phyloP scores from a whole-genome alignment of 2,888 invertebrate species.

The Thymelicus sylvestris region DNA sequence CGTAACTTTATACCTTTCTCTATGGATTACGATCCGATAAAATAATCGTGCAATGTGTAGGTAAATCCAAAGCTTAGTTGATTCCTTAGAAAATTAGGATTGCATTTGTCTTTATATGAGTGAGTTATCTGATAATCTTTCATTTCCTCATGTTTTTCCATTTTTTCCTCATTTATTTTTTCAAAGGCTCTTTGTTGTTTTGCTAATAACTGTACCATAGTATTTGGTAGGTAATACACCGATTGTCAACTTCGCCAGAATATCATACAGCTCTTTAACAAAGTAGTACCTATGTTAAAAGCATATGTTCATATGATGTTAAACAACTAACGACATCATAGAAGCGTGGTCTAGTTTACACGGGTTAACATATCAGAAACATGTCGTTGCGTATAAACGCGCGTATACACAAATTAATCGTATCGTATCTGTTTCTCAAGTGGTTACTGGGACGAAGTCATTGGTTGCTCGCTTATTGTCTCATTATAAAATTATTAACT shows the following conservation, averaged over 20 bases:
- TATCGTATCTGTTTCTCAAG: conserved; percentile 29
- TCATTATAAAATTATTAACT: conserved; percentile 6
- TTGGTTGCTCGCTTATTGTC: neutral
- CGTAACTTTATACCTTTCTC: neutral
- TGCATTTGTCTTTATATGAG: neutral
- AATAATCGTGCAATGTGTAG: neutral
- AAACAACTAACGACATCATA: conserved; percentile 28
- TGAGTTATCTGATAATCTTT: no score
- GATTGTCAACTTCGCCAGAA: neutral
- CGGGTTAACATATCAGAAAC: conserved; percentile 36
- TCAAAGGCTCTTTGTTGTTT: no score
- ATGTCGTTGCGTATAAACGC: conserved; percentile 36
- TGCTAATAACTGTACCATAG: no score
- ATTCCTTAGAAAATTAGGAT: neutral
- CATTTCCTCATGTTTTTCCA: no score
- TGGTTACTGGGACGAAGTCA: conserved; percentile 12
- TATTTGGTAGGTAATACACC: neutral
- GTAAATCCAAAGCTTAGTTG: neutral
- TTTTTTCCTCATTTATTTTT: no score
- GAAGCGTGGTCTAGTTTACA: conserved; percentile 34
- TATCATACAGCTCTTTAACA: neutral
- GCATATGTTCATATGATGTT: conserved; percentile 30
- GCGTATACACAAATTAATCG: conserved; percentile 32
- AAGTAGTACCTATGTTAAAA: conserved; percentile 4
- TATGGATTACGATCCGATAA: conserved; percentile 1